phyloP scores from a whole-genome alignment of 2,888 invertebrate genomes.

The Ramazzottius varieornatus region DNA sequence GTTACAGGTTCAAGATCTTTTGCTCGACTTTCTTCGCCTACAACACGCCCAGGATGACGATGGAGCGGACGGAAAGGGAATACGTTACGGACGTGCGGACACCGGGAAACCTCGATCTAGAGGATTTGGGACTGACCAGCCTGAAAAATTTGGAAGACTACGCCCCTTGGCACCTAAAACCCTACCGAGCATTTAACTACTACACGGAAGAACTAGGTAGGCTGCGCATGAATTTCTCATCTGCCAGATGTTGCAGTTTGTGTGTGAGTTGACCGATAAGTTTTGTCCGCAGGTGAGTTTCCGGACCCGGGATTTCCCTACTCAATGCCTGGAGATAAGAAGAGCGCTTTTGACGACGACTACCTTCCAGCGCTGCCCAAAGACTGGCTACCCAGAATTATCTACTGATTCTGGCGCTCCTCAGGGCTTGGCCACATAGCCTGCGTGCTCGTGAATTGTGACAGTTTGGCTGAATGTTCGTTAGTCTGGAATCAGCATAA shows the following conservation, averaged over 20 bases:
- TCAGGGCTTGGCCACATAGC: too few species aligned
- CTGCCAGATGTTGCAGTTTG: too few species aligned
- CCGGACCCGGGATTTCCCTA: background rate
- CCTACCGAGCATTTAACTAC: slow-evolving; percentile 38
- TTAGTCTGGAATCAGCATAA: too few species aligned
- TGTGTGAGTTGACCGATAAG: background rate
- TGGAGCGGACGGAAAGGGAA: background rate
- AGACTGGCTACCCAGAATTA: too few species aligned
- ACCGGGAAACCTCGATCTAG: slow-evolving; percentile 36
- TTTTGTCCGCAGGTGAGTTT: background rate
- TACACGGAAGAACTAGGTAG: slow-evolving; percentile 41
- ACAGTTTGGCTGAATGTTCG: too few species aligned
- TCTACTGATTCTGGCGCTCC: too few species aligned
- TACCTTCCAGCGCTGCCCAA: too few species aligned
- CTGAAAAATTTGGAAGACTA: slow-evolving; percentile 49
- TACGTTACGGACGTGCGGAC: slow-evolving; percentile 1
- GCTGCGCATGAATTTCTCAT: background rate
- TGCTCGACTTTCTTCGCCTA: background rate
- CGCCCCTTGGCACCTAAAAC: slow-evolving; percentile 52
- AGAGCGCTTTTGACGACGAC: too few species aligned
- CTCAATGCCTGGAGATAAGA: background rate
- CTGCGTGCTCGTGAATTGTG: too few species aligned
- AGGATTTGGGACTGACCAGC: slow-evolving; percentile 53
- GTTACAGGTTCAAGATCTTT: background rate
- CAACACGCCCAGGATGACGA: background rate